Evolutionary conservation across 2,797 vertebrate genomes (phyloP), one percentile per base, ranked within the genome.

Genomic region (Gobionotothen gibberifrons): DNA sequence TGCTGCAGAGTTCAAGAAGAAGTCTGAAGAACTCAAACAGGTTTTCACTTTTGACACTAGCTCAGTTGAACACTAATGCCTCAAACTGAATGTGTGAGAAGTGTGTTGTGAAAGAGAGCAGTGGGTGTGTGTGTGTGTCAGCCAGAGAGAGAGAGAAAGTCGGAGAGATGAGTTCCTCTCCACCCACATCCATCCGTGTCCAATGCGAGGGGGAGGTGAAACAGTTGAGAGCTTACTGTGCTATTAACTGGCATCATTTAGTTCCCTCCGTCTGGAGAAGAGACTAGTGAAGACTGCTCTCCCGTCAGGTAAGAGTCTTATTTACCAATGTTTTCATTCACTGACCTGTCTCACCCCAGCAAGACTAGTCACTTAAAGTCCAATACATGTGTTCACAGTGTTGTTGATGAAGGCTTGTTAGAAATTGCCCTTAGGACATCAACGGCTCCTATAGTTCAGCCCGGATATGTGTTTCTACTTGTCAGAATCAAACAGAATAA

Each of bases 151-250:
- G 13, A 36, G 32, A 36, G 32, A 36, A 36, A 51, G 39, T 15
- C 0, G 22, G 52, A 87, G 82, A 85, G 77, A 90, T 89, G 87
- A 91, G 76, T 85, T 90, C 74, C 77, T 87, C 90, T 88, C 92
- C 92, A 93, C 92, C 93, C 93, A 93, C 89, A 89, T 83, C 71
- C 75, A 85, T 83, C 81, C 69, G 68, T 85, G 87, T 90, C 91
- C 86, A 90, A 88, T 71, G 82, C 90, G 90, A 91, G 91, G 87
- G 90, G 91, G 92, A 88, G 92, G 92, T 89, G 89, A 89, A 85
- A 81, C 85, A 79, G 77, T 87, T 84, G 61, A 90, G 85, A 48
- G 82, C 87, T 88, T 77, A 76, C 79, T 85, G 82, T 81, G 83
- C 83, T 79, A 60, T 78, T 85, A 85, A 90, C 87, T 83, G 81